A percentile compares a stretch with the other conserved stretches of the same genome.
phyloP scores from a whole-genome alignment of 2,113 vertebrate species.

The Chloebia gouldiae region DNA sequence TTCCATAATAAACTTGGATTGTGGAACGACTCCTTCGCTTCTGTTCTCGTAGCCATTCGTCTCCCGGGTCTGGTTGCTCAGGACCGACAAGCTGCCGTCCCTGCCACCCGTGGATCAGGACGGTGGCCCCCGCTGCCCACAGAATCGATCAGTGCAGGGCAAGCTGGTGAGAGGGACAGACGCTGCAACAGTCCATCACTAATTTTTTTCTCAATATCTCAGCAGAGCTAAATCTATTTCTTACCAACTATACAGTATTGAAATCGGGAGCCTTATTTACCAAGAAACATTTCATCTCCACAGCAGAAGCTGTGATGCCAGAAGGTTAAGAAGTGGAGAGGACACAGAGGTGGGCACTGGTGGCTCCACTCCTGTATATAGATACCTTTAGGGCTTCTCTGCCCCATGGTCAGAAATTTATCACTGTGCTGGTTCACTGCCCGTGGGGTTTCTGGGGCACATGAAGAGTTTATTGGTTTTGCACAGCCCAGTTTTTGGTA shows the following conservation, averaged over 20 bases:
- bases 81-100: no score
- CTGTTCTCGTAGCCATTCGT: no score
- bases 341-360: fast-evolving
- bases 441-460: fast-evolving
- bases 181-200: background rate
- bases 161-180: no score
- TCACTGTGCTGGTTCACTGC: background rate
- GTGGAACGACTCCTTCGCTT: no score
- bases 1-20: no score
- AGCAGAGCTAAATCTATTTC: background rate
- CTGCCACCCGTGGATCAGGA: no score
- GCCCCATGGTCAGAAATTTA: fast-evolving
- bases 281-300: background rate
- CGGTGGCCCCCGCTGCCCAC: no score
- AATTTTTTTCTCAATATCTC: background rate
- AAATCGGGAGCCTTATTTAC: fast-evolving
- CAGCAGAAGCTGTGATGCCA: background rate
- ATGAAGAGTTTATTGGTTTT: fast-evolving
- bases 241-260: background rate
- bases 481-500: background rate
- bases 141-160: no score
- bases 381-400: background rate
- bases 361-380: no score
- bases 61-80: no score
- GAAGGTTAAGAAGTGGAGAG: fast-evolving